Evolutionary conservation across 1,140 invertebrate genomes (phyloP), one percentile per base, ranked within the genome.

Genomic region (Orussus abietinus): DNA sequence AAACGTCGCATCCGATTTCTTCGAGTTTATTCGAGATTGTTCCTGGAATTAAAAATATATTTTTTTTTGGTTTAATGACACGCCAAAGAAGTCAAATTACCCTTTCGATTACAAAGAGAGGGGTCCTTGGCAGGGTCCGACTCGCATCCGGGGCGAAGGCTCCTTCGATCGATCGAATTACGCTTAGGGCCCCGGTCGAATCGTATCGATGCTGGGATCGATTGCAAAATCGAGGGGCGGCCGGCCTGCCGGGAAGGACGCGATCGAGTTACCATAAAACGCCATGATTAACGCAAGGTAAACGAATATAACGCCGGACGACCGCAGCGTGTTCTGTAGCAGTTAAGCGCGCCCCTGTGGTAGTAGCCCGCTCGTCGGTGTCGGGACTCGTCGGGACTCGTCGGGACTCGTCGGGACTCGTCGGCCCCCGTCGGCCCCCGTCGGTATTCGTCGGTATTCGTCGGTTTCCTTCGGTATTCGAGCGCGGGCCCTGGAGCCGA

Each of bases 281-380:
- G 66, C 64, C 64, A 72, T 72, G 68, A 72, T 74, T 74, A 74
- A 70, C 65, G 63, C 59, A 66, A 68, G 69, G 67, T 73, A 70
- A 71, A 73, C 59, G 68, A 66, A 70, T 72, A 70, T 68, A 70
- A 73, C 59, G 56, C 60, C 48, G 58, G 51, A 22, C 42, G 47
- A 72, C 69, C 68, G 56, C 66, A 71, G 57, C 53, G 57, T 66
- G 53, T 64, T 67, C 65, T 63, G 53, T 59, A 69, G 58, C 60
- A 65, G 58, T 70, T 62, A 51, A 57, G 53, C 55, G 45, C 51
- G 47, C 42, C 39, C n/a, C n/a, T n/a, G n/a, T n/a, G n/a, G n/a
- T n/a, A n/a, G n/a, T n/a, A n/a, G n/a, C n/a, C n/a, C n/a, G n/a
- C n/a, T n/a, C n/a, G n/a, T n/a, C n/a, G n/a, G n/a, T n/a, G n/a